Conservation (phyloP, 1,140 invertebrate species). For the Zaprionus gabonicus region DNA sequence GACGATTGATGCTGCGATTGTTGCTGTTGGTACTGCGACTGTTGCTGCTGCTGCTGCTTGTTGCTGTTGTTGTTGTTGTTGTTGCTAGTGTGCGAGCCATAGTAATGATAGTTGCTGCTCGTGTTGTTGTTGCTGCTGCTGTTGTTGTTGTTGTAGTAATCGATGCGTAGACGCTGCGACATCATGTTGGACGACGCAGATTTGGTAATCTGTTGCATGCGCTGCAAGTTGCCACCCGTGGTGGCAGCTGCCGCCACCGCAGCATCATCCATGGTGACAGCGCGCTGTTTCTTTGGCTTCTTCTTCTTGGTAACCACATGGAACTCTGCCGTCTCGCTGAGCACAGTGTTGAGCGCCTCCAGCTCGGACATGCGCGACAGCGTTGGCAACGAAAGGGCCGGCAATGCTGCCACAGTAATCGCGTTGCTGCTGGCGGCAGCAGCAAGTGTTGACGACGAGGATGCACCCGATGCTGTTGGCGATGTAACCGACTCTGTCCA, state of each 20-base stretch:
- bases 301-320: slow-evolving; percentile 90
- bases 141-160: slow-evolving; percentile 51
- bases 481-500: slow-evolving; percentile 10
- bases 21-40: background rate
- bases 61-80: background rate
- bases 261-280: slow-evolving; percentile 81
- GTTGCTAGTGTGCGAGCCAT: slow-evolving; percentile 40
- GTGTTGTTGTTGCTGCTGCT: slow-evolving; percentile 34
- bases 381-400: slow-evolving; percentile 39
- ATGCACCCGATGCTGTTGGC: slow-evolving; percentile 6
- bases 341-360: slow-evolving; percentile 68
- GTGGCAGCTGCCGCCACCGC: slow-evolving; percentile 60
- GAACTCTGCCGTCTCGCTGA: slow-evolving; percentile 86
- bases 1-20: slow-evolving; percentile 30
- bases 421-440: background rate
- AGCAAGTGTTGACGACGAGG: background rate
- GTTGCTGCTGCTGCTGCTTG: background rate
- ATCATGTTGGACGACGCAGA: slow-evolving; percentile 68
- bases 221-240: slow-evolving; percentile 66
- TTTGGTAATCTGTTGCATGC: slow-evolving; percentile 70
- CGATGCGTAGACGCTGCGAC: slow-evolving; percentile 54
- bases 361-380: slow-evolving; percentile 68
- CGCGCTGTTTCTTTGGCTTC: slow-evolving; percentile 88
- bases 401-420: background rate
- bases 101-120: slow-evolving; percentile 37